Evolutionary conservation across 2,113 vertebrate genomes (phyloP).

Genomic region (Bubo scandiacus): DNA sequence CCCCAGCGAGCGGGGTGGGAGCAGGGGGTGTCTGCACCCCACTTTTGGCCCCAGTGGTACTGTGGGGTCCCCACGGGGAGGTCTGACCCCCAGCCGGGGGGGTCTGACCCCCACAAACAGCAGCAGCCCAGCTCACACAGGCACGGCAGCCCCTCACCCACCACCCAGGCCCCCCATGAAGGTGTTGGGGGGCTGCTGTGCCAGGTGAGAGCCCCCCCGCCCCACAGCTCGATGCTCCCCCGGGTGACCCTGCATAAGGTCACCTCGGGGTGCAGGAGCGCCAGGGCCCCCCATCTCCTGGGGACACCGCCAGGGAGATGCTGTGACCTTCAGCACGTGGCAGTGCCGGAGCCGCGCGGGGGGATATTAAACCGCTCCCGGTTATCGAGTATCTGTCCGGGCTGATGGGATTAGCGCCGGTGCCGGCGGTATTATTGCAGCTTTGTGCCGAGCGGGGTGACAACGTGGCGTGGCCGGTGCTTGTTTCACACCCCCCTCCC

Average conservation of each 20-base stretch:
- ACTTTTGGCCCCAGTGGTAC: not conserved
- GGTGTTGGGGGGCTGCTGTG: accelerated
- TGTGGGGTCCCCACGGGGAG: accelerated
- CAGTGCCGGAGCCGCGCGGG: accelerated
- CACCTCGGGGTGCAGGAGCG: not conserved
- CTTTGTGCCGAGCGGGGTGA: not conserved
- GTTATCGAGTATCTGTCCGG: not conserved
- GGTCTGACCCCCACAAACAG: not conserved
- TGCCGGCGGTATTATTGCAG: accelerated
- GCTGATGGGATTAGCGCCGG: not conserved
- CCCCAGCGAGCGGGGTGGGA: not conserved
- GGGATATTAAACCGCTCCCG: accelerated
- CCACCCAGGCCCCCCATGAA: accelerated
- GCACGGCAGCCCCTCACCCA: not conserved
- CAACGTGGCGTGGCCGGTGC: accelerated
- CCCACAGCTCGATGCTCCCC: not conserved
- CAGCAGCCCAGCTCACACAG: accelerated
- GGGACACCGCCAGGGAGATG: accelerated
- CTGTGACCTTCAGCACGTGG: not conserved
- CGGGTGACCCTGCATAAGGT: not conserved
- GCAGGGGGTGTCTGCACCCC: not conserved
- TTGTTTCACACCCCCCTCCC: accelerated
- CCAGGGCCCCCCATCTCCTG: not conserved
- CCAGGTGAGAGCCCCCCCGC: accelerated
- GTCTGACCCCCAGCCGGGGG: too few relatives aligned